Evolutionary conservation across 2,888 invertebrate genomes (phyloP), one percentile per base, ranked within the genome.

Genomic region (Punctoribates punctum): DNA sequence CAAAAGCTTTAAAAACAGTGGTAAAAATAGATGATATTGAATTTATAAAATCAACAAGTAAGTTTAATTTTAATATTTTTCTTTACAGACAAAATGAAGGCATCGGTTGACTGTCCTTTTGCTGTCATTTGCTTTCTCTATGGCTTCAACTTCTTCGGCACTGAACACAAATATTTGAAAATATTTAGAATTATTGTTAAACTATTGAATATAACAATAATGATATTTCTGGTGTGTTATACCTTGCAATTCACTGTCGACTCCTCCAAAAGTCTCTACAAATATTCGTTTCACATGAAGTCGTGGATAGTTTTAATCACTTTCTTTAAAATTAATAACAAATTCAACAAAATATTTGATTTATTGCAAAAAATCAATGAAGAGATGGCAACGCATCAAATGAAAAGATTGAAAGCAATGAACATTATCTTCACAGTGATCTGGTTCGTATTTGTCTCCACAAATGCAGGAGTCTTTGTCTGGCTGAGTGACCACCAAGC

Each of bases 281-380:
- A 65, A 34, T 65, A 17, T 17, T 65, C 65, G n/a, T 65, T 65
- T 34, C 65, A 65, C 34, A 15, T 65, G 29, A 65, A 65, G 34
- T 65, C 65, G 34, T 65, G 65, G 65, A 65, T 65, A 34, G 65
- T 34, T 9, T 65, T 27, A 13, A 34, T 65, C 2, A 65, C 65
- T 20, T 65, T 29, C 34, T 29, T 65, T 29, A 2, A 29, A 4
- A 27, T 65, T 6, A 65, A 65, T 17, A 17, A 9, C 2, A 65
- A 65, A 29, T 15, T 6, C 6, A 6, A 29, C 27, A 11, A 4
- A 65, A 65, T 65, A 6, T 29, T 8, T 2, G 8, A 65, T 17
- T 15, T 65, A 9, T n/a, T 65, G 65, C 2, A 17, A 1, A 34
- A 5, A 29, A 9, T 65, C 20, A 65, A 34, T 13, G n/a, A 27